Conservation (phyloP, 2,888 invertebrate species). For the Hylaea fasciaria region DNA sequence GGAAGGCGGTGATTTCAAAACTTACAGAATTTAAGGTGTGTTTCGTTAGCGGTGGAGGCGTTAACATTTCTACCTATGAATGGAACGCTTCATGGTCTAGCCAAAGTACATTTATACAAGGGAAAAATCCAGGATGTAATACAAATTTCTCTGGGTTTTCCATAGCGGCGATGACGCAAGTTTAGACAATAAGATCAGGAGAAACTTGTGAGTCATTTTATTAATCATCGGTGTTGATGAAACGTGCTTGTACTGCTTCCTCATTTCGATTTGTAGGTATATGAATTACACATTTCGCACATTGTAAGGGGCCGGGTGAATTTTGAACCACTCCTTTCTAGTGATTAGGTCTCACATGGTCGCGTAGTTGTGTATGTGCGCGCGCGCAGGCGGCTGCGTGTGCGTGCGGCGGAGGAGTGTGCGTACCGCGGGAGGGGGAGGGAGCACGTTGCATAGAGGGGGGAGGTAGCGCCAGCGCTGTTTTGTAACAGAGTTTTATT, state of each 20-base stretch:
- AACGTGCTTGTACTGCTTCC: constrained; percentile 30
- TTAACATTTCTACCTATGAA: constrained; percentile 47
- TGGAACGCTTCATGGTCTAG: constrained; percentile 47
- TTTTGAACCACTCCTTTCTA: constrained; percentile 78
- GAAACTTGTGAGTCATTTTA: constrained; percentile 49
- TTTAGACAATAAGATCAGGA: constrained; percentile 46
- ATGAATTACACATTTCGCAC: constrained; percentile 47
- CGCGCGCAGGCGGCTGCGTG: constrained; percentile 53
- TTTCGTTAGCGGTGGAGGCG: constrained; percentile 69
- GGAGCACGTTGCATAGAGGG: constrained; percentile 55
- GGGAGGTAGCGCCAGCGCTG: constrained; percentile 75
- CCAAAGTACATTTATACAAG: constrained; percentile 10
- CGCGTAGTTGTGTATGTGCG: constrained; percentile 45
- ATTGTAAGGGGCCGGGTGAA: constrained; percentile 61
- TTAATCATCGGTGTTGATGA: constrained; percentile 47
- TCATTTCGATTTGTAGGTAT: constrained; percentile 36
- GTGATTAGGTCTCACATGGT: constrained; percentile 40
- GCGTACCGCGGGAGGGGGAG: constrained; percentile 67
- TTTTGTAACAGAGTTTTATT: constrained; percentile 84
- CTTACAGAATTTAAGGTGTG: constrained; percentile 69
- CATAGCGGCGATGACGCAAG: constrained; percentile 46
- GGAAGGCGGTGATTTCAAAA: constrained; percentile 82
- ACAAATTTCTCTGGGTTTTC: constrained; percentile 53
- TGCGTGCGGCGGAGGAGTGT: constrained; percentile 62
- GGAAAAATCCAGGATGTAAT: constrained; percentile 27